phyloP scores from a whole-genome alignment of 2,888 invertebrate genomes.

The Epistrophella euchroma region DNA sequence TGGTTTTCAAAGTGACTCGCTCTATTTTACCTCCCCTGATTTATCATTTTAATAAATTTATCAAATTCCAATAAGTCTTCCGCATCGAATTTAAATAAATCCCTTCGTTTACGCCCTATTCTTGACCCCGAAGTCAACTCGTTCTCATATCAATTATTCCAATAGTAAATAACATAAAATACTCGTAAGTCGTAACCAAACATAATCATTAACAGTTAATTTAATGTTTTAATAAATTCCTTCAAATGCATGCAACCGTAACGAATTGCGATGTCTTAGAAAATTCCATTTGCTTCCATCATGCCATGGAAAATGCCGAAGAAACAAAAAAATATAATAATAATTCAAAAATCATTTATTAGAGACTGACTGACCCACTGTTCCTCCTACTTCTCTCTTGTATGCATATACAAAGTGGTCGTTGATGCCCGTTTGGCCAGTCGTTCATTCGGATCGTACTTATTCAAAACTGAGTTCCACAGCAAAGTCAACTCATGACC shows the following conservation, averaged over 20 bases:
- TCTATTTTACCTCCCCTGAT: too few species aligned
- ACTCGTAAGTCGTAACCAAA: conserved; percentile 54
- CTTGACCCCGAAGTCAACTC: conserved; percentile 43
- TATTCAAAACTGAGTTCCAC: conserved; percentile 65
- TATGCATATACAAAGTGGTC: background rate
- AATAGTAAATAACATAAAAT: conserved; percentile 33
- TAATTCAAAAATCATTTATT: conserved; percentile 72
- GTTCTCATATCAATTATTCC: conserved; percentile 60
- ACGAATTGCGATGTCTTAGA: conserved; percentile 64
- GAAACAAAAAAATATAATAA: conserved; percentile 22
- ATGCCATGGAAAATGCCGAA: conserved; percentile 4
- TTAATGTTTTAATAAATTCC: conserved; percentile 74
- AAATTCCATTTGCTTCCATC: conserved; percentile 68
- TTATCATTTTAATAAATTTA: conserved; percentile 54
- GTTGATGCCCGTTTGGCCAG: conserved; percentile 29
- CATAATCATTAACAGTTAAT: conserved; percentile 74
- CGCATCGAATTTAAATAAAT: conserved; percentile 60
- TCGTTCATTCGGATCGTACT: background rate
- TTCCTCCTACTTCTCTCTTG: conserved; percentile 44
- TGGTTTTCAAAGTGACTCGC: background rate
- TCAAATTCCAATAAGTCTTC: conserved; percentile 66
- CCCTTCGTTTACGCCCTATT: conserved; percentile 31
- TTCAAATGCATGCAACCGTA: conserved; percentile 50
- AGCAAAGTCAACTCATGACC: conserved; percentile 73
- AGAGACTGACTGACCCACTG: conserved; percentile 71